phyloP scores from a whole-genome alignment of 2,888 invertebrate species.

The Girardia tigrina region DNA sequence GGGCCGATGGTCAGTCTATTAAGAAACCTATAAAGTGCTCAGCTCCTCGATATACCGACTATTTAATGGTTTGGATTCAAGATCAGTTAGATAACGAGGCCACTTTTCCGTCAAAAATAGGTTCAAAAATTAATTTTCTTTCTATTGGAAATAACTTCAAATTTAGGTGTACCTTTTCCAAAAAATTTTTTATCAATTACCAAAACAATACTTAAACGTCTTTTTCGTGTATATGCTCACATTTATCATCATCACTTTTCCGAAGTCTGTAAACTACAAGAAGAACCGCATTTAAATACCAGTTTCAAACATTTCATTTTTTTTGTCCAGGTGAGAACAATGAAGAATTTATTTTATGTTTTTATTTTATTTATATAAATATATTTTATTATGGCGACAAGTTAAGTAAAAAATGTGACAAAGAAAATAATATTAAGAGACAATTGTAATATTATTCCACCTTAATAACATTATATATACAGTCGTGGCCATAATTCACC shows the following conservation, averaged over 20 bases:
- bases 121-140: slow-evolving; percentile 49
- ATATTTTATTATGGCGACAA: no score
- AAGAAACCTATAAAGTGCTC: slow-evolving; percentile 95
- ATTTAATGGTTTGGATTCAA: slow-evolving; percentile 98
- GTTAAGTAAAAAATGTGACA: no score
- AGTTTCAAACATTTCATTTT: slow-evolving; percentile 99
- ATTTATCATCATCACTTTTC: slow-evolving; percentile 98
- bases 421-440: no score
- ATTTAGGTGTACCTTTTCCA: slow-evolving; percentile 80
- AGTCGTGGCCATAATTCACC: no score
- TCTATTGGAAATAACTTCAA: slow-evolving; percentile 25
- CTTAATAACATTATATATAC: no score
- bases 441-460: no score
- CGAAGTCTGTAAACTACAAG: slow-evolving; percentile 78
- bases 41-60: slow-evolving; percentile 95
- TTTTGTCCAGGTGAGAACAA: slow-evolving; percentile 62
- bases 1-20: slow-evolving; percentile 94
- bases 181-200: slow-evolving; percentile 90
- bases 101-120: slow-evolving; percentile 91
- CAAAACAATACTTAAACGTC: slow-evolving; percentile 87
- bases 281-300: slow-evolving; percentile 96
- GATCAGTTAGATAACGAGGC: slow-evolving; percentile 96
- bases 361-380: no score
- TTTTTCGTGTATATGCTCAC: slow-evolving; percentile 97
- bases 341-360: no score